phyloP scores from a whole-genome alignment of 64 coral and sea anemone species.

The Pachyseris speciosa region DNA sequence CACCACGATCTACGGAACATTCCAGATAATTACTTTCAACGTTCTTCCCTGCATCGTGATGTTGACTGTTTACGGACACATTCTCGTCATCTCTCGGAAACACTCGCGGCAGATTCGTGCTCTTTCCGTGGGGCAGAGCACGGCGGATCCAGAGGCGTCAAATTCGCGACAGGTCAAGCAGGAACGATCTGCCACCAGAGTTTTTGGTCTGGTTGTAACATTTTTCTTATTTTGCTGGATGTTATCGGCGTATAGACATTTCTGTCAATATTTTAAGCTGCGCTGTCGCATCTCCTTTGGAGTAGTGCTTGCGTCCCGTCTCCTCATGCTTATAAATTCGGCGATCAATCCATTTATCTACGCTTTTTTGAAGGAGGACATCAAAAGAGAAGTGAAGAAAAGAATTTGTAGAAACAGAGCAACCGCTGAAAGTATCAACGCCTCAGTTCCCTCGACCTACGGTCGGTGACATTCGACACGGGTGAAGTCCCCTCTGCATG shows the following conservation, averaged over 20 bases:
- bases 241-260: slow-evolving; percentile 7
- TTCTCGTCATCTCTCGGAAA: slow-evolving; percentile 41
- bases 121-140: not conserved
- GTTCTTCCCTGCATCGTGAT: slow-evolving; percentile 39
- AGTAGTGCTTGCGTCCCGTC: not conserved
- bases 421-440: too few species aligned
- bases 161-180: not conserved
- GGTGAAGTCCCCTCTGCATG: not conserved
- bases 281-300: not conserved
- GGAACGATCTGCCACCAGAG: slow-evolving; percentile 22
- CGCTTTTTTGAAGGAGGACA: slow-evolving; percentile 32
- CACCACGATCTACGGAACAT: slow-evolving; percentile 6
- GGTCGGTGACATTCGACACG: not conserved
- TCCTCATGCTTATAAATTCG: not conserved
- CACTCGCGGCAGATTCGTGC: slow-evolving; percentile 48
- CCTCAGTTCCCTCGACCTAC: not conserved
- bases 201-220: slow-evolving; percentile 29
- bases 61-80: slow-evolving; percentile 42
- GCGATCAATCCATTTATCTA: slow-evolving; percentile 35
- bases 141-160: not conserved
- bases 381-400: slow-evolving; percentile 13
- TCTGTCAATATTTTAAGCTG: not conserved
- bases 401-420: not conserved
- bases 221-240: slow-evolving; percentile 38
- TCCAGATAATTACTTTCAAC: slow-evolving; percentile 36